Base-by-base conservation (phyloP, 2,888 invertebrate species). In the Drosophila paramelanica region DNA sequence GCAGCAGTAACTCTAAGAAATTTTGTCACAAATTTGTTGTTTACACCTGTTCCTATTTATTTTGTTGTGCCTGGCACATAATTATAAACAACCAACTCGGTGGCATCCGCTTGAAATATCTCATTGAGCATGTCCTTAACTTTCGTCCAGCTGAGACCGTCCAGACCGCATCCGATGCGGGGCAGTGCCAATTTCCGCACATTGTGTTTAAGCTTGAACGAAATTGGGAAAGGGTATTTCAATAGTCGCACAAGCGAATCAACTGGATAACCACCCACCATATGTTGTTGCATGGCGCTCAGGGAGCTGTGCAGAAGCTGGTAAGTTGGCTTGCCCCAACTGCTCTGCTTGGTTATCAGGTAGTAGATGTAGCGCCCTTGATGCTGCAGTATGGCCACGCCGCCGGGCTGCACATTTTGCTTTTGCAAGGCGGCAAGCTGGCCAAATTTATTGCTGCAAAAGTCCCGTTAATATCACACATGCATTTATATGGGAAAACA, bases 121-220 rank as follows among this genome's bases (percentile, higher is more conserved):
- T 93, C 93, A 31, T 92, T 90, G 1, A 95, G 80, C 82, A 94
- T 92, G 3, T 90, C 85, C 65, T 93, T 93, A 0, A 95, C 95
- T 60, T 92, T 91, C 0, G 71, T 66, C 95, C 95, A 95, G 45
- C 93, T 90, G 3, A 95, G 91, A 5, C 93, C 91, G 88, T 95
- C 95, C 43, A 95, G 90, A 4, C 95, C 95, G 89, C 95, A 95
- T 0, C 95, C 95, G 62, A 95, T 94, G 74, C 93, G 91, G 0
- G 95, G 95, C 90, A 95, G 93, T 1, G 95, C 94, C 50, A 95
- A 71, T 53, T 93, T 93, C 14, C 76, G 91, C 0, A 95, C 93
- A 20, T 91, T 79, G 71, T 94, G 88, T 47, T 92, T 73, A 4
- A 91, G 75, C 92, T 92, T 3, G 3, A 6, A 8, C 7, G 14